phyloP scores from a whole-genome alignment of 2,797 vertebrate species.

The Pipistrellus pipistrellus region DNA sequence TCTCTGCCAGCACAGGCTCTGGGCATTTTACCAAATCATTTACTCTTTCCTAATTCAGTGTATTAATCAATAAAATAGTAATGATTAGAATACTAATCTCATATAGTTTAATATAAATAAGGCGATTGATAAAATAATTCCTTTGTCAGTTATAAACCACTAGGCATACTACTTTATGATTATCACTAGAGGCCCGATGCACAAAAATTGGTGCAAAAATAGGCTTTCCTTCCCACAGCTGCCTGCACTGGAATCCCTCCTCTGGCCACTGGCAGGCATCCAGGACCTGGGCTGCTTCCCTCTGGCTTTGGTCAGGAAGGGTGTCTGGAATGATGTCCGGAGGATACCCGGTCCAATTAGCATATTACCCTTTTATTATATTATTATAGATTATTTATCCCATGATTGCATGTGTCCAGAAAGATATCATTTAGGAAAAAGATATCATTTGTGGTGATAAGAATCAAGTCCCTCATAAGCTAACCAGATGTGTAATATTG shows the following conservation, averaged over 20 bases:
- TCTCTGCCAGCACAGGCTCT: background rate
- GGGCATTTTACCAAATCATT: constrained; percentile 32
- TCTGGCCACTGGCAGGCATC: too few species aligned
- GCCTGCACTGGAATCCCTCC: too few species aligned
- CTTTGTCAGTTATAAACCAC: background rate
- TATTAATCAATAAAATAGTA: background rate
- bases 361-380: too few species aligned
- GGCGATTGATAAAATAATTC: background rate
- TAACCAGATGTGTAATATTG: background rate
- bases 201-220: too few species aligned
- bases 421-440: background rate
- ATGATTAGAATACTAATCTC: background rate
- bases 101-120: background rate
- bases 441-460: background rate
- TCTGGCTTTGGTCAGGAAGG: too few species aligned
- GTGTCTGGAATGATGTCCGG: too few species aligned
- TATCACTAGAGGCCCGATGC: too few species aligned
- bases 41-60: background rate
- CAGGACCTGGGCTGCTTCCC: too few species aligned
- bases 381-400: background rate
- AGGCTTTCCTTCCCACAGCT: too few species aligned
- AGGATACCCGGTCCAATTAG: too few species aligned
- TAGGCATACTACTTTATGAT: background rate
- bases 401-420: background rate
- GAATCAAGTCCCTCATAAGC: background rate